Percentiles rank a stretch among this genome's conserved stretches.
Conservation (phyloP, 2,797 vertebrate species). For the Gadopsis bispinosus region DNA sequence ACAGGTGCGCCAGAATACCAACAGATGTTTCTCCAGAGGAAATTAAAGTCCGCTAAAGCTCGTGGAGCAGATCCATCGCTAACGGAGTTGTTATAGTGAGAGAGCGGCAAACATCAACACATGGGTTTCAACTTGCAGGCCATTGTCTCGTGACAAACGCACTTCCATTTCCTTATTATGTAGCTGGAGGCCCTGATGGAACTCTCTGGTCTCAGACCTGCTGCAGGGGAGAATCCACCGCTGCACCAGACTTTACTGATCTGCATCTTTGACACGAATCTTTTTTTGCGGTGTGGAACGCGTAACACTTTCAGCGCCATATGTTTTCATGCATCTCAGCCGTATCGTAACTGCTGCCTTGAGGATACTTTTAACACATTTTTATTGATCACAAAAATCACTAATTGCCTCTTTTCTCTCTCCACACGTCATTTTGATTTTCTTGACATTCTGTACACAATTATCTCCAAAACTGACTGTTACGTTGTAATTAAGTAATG, state of each 20-base stretch:
- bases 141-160: conserved; percentile 82
- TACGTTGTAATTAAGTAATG: too few relatives aligned
- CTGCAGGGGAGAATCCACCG: conserved; percentile 19
- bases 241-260: not conserved
- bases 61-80: not conserved
- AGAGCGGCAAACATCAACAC: conserved; percentile 69
- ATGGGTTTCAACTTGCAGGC: conserved; percentile 75
- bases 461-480: not conserved
- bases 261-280: not conserved
- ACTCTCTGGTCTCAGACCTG: conserved; percentile 33
- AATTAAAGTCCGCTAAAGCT: conserved; percentile 8
- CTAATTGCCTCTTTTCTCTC: not conserved
- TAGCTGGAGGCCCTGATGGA: conserved; percentile 78
- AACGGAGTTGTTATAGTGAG: conserved; percentile 6
- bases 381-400: not conserved
- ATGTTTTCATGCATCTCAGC: not conserved
- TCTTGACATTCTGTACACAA: not conserved
- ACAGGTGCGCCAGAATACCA: conserved; percentile 36
- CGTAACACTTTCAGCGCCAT: not conserved
- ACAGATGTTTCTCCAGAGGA: conserved; percentile 13
- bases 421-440: not conserved
- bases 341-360: not conserved
- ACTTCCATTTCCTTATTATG: conserved; percentile 89
- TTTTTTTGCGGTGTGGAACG: not conserved
- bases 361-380: not conserved